Percentiles rank a stretch among this genome's conserved stretches.
phyloP scores from a whole-genome alignment of 2,888 invertebrate species.

The Meghimatium bilineatum region DNA sequence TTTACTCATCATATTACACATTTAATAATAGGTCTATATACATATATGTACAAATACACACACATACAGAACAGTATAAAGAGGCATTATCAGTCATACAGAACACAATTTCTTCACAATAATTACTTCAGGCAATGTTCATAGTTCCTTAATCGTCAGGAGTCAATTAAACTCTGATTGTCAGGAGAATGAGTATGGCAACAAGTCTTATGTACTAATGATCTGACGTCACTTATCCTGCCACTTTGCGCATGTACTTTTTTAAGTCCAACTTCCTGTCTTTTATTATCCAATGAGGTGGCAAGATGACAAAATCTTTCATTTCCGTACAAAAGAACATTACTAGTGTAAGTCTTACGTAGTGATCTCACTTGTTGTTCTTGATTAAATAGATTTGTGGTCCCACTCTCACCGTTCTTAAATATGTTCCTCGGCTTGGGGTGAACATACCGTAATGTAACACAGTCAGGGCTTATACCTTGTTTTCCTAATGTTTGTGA shows the following conservation, averaged over 20 bases:
- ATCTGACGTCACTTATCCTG: slow-evolving; percentile 45
- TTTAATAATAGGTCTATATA: too few species aligned
- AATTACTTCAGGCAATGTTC: background rate
- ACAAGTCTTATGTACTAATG: slow-evolving; percentile 54
- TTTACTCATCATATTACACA: too few species aligned
- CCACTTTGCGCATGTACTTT: slow-evolving; percentile 29
- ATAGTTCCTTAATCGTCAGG: slow-evolving; percentile 35
- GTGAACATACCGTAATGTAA: slow-evolving; percentile 32
- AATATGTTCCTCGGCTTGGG: slow-evolving; percentile 8
- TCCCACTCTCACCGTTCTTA: background rate
- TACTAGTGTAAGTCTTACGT: slow-evolving; percentile 19
- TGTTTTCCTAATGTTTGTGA: slow-evolving; percentile 8
- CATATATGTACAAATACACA: too few species aligned
- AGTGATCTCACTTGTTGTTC: background rate
- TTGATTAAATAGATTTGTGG: background rate
- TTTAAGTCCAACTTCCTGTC: slow-evolving; percentile 13
- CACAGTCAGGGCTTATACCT: slow-evolving; percentile 6
- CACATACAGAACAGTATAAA: too few species aligned
- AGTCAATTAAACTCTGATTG: slow-evolving; percentile 52
- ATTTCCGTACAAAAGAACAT: slow-evolving; percentile 25
- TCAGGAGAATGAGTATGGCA: slow-evolving; percentile 51
- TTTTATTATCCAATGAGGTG: slow-evolving; percentile 18
- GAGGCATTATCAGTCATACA: too few species aligned
- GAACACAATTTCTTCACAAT: background rate
- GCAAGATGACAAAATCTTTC: background rate